These are phyloP conservation scores for Kuschelorhynchus macadamiae DNA, from an alignment of 2,888 invertebrate genomes.

Conservation along the genomic window DNA sequence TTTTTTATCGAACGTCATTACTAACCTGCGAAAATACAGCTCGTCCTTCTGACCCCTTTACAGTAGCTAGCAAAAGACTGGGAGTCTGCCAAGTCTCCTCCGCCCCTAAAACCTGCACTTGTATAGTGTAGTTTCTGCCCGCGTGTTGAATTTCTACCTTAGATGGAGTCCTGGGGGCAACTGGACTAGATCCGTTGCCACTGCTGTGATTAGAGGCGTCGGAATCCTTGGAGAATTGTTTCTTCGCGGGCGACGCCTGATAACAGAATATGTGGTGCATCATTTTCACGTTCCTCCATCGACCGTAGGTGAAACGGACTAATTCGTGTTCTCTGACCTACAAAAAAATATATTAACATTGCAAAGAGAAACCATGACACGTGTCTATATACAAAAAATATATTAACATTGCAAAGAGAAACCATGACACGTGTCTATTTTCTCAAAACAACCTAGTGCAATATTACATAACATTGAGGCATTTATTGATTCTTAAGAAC, in stretches of 20 bases:
- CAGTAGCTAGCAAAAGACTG: conserved; percentile 80
- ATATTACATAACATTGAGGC: no score
- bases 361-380: no score
- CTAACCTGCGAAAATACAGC: conserved; percentile 85
- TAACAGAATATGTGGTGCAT: conserved; percentile 92
- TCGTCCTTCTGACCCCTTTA: conserved; percentile 76
- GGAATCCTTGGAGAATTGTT: conserved; percentile 84
- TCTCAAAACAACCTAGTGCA: no score
- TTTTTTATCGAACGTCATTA: no score
- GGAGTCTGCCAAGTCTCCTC: conserved; percentile 93
- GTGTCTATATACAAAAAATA: no score
- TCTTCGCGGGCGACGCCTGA: conserved; percentile 87
- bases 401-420: no score
- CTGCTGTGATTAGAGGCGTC: conserved; percentile 64
- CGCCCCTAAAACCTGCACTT: conserved; percentile 83
- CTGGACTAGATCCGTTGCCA: conserved; percentile 65
- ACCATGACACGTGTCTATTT: no score
- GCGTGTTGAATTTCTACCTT: conserved; percentile 66
- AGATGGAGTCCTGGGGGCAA: conserved; percentile 66
- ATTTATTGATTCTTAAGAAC: no score
- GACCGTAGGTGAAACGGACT: conserved; percentile 86
- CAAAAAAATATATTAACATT: conserved; percentile 52
- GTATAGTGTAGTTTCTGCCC: conserved; percentile 78
- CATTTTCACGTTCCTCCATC: conserved; percentile 87
- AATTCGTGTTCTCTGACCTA: conserved; percentile 86